These are phyloP conservation scores for Hyppa rectilinea DNA, from an alignment of 2,888 invertebrate species.

Conservation along the genomic window DNA sequence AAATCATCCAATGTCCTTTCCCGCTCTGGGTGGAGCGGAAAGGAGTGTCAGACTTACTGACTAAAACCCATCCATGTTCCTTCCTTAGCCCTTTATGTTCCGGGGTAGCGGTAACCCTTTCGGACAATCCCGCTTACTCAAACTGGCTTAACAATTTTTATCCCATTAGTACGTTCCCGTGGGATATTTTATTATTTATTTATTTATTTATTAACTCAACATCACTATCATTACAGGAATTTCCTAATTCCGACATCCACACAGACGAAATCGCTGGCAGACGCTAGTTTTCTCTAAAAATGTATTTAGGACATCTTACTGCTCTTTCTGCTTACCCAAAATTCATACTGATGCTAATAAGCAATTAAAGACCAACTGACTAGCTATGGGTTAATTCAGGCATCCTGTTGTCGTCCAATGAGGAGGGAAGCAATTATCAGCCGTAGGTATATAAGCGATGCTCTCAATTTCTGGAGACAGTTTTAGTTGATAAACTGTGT, in stretches of 20 bases:
- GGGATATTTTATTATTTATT: too few species aligned
- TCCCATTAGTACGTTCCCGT: too few species aligned
- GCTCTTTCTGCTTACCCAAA: not conserved
- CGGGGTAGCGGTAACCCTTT: too few species aligned
- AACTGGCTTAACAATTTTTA: too few species aligned
- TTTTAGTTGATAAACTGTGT: slow-evolving; percentile 15
- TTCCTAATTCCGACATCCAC: not conserved
- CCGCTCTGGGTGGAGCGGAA: too few species aligned
- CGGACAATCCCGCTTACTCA: too few species aligned
- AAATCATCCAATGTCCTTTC: too few species aligned
- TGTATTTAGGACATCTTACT: not conserved
- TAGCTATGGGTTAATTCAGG: slow-evolving; percentile 13
- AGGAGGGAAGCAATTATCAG: slow-evolving; percentile 30
- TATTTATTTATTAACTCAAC: too few species aligned
- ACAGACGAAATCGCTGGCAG: not conserved
- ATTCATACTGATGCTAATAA: not conserved
- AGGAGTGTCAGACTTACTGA: too few species aligned
- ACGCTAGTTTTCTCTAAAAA: not conserved
- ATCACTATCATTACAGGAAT: too few species aligned
- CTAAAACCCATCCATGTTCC: too few species aligned
- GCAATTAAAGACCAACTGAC: slow-evolving; percentile 23
- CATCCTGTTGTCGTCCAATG: slow-evolving; percentile 38
- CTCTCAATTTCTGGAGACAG: slow-evolving; percentile 22
- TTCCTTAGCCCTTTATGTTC: too few species aligned
- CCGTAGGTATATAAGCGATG: slow-evolving; percentile 39